These are phyloP conservation scores for Verasper variegatus DNA, from an alignment of 2,113 vertebrate species.

Conservation along the genomic window DNA sequence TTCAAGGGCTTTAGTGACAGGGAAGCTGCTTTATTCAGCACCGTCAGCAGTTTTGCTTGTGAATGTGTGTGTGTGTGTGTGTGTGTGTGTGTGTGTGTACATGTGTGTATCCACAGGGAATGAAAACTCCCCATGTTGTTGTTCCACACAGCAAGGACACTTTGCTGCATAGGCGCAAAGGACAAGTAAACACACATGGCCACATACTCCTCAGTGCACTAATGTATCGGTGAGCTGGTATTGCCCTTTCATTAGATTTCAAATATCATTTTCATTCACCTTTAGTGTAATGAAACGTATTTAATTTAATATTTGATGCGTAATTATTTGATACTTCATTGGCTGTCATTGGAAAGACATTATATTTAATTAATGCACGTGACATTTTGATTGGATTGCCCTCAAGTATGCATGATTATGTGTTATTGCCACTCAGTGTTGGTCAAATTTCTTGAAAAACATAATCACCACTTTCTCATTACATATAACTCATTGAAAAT, in stretches of 20 bases:
- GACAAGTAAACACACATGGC: conserved; percentile 46
- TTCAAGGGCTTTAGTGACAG: conserved; percentile 79
- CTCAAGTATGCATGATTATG: conserved; percentile 13
- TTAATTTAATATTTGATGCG: conserved; percentile 18
- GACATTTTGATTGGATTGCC: conserved; percentile 30
- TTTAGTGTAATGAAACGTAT: conserved; percentile 24
- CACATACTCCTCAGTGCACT: conserved; percentile 4
- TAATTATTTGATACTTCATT: not conserved
- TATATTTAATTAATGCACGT: conserved; percentile 2
- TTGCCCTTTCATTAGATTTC: conserved; percentile 23
- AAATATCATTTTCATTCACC: conserved; percentile 13
- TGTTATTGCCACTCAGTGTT: not conserved
- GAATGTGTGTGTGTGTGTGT: conserved; percentile 42
- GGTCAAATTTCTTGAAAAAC: not conserved
- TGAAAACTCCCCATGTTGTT: conserved; percentile 71
- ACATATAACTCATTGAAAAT: not conserved
- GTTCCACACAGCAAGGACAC: conserved; percentile 75
- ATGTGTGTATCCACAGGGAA: conserved; percentile 71
- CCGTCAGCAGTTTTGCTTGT: conserved; percentile 71
- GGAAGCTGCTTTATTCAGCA: conserved; percentile 68
- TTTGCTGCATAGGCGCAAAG: conserved; percentile 57
- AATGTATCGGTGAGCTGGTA: conserved; percentile 5
- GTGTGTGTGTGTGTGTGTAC: conserved; percentile 43
- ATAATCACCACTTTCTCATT: not conserved
- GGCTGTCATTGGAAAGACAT: not conserved